A percentile compares a stretch with the other conserved stretches of the same genome.
Evolutionary conservation across 2,113 vertebrate species (phyloP).

Genomic region (Amazona vittata): DNA sequence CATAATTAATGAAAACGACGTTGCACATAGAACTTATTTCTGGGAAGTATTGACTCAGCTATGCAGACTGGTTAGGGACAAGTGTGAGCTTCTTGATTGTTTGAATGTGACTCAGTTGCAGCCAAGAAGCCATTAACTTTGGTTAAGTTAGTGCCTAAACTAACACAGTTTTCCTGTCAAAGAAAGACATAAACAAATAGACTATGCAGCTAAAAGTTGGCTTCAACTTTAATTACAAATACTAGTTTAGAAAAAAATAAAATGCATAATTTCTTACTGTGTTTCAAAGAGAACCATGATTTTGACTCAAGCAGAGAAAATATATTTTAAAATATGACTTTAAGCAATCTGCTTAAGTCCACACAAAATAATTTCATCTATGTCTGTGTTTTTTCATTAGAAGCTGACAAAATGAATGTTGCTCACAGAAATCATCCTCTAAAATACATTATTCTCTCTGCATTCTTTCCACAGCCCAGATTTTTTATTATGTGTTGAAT

Average conservation of each 20-base stretch:
- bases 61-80: neutral
- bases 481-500: neutral
- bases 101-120: neutral
- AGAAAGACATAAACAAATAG: neutral
- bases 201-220: neutral
- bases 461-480: neutral
- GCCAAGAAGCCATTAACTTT: neutral
- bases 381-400: neutral
- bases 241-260: neutral
- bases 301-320: neutral
- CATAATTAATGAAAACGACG: neutral
- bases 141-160: neutral
- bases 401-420: neutral
- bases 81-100: neutral
- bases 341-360: neutral
- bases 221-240: neutral
- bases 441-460: neutral
- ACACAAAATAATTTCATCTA: neutral
- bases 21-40: neutral
- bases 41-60: neutral
- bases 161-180: neutral
- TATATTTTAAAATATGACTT: neutral
- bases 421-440: neutral
- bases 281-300: neutral
- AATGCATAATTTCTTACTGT: neutral